Base-by-base conservation (phyloP, 2,888 invertebrate genomes). In the Heteropelma amictum region DNA sequence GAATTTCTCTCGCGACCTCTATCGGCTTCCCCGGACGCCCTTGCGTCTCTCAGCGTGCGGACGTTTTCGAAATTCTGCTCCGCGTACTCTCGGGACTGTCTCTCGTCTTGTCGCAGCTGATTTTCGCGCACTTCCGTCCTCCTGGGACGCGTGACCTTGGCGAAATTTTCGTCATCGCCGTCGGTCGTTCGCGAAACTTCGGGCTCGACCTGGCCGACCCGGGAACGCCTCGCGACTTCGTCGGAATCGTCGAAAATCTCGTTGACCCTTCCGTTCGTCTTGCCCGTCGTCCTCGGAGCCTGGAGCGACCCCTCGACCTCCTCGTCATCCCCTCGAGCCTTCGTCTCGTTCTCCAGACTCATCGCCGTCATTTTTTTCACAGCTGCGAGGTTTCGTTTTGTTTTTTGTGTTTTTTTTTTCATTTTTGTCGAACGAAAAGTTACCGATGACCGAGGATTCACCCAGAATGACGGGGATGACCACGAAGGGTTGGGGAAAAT, bases 41-140 rank as follows among this genome's bases (percentile, higher is more conserved):
- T 78, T 28, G 83, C 81, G 19, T 84, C 81, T 3, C 84, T 74
- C 2, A 77, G 70, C 14, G 77, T 79, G 23, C 81, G 80, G 2
- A 83, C 83, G 19, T 84, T 87, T 28, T 87, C 86, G 6, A 86
- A 79, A 51, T 86, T 87, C 65, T 86, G 85, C 2, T 61, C 68
- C 1, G 79, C 63, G 68, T 84, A 84, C 23, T 87, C 86, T 7
- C 82, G 79, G 23, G 82, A 82, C 67, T 88, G 86, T 42, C 82
- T 77, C 8, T 84, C 86, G 1, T 77, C 83, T 47, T 72, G 73
- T 30, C 76, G 75, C 6, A 60, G 71, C 3, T 79, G 79, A 2
- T 77, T 72, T 35, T 47, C 38, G n/a, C 51, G 75, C 38, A 76
- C 69, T n/a, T 68, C 75, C 7, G 63, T 74, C 4, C 53, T 47